Base-by-base conservation (phyloP, 2,888 invertebrate species). In the Drosophila infuscata region DNA sequence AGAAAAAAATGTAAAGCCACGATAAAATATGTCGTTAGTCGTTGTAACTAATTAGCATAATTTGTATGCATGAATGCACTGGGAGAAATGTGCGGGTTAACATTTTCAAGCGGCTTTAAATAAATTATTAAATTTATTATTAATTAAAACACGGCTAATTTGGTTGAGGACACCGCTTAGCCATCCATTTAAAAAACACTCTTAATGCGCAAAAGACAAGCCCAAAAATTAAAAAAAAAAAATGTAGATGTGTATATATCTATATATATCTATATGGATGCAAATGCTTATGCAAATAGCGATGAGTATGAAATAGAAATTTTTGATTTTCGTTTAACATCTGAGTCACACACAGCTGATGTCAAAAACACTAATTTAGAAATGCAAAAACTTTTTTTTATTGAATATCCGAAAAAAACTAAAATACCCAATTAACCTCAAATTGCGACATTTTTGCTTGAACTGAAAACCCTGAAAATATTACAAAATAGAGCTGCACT, bases 1-100 rank as follows among this genome's bases (percentile, higher is more conserved):
- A 48, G 60, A 65, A 64, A 53, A 54, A 60, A 46, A 58, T 52
- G 49, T 25, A 78, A 54, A 41, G 30, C 51, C 49, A 33, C 51
- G 29, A 46, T 32, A 48, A 61, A 70, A 54, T 67, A 38, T 52
- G 56, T 67, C 48, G 65, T 46, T 73, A 61, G 76, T 68, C 70
- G 74, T 74, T 87, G 84, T 76, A 84, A 82, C 88, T 81, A 85
- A 88, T 88, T 85, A 85, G 71, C 84, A 87, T 85, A 81, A 84
- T 84, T 78, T 65, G 76, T 81, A 82, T 82, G 84, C 78, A 77
- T 66, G 79, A 79, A 76, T 83, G 79, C 72, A 58, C 71, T 36
- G 35, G 38, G 54, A 59, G 67, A 75, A 67, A 72, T 53, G 66
- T 59, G 61, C 17, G 58, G 20, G 46, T 30, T 17, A 52, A 52